Conservation (phyloP, 2,797 vertebrate genomes). For the Caiman crocodilus region DNA sequence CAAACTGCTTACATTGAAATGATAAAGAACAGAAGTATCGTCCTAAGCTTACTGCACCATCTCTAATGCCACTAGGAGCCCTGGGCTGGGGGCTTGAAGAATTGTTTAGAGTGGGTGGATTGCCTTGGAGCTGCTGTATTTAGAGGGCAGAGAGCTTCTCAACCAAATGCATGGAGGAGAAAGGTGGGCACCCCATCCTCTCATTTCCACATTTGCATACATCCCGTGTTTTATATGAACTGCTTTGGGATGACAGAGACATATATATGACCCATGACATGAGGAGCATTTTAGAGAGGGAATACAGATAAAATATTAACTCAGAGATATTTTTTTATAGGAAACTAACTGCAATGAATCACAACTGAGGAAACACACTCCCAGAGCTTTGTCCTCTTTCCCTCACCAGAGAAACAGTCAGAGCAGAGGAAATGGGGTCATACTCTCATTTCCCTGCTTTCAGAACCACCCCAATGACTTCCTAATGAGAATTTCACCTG, state of each 20-base stretch:
- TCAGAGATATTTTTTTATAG: conserved; percentile 25
- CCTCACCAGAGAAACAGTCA: background rate
- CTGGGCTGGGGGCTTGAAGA: background rate
- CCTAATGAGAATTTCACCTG: background rate
- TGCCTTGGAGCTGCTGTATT: background rate
- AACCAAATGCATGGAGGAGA: background rate
- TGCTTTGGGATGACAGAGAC: conserved; percentile 30
- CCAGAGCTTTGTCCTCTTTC: background rate
- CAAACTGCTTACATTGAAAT: conserved; percentile 68
- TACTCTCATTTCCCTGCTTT: no score
- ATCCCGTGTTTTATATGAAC: background rate
- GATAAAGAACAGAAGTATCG: conserved; percentile 56
- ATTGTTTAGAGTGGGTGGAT: background rate
- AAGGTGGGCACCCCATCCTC: background rate
- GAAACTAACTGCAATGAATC: background rate
- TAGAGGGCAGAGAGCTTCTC: background rate
- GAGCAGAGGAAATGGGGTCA: no score
- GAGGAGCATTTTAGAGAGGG: background rate
- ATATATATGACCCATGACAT: conserved; percentile 9
- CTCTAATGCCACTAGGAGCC: background rate
- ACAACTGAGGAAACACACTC: conserved; percentile 24
- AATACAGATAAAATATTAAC: conserved; percentile 20
- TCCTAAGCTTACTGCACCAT: conserved; percentile 18
- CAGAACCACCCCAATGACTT: no score
- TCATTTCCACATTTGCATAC: background rate